Conservation (phyloP, 2,888 invertebrate species). For the Cerastis rubricosa region DNA sequence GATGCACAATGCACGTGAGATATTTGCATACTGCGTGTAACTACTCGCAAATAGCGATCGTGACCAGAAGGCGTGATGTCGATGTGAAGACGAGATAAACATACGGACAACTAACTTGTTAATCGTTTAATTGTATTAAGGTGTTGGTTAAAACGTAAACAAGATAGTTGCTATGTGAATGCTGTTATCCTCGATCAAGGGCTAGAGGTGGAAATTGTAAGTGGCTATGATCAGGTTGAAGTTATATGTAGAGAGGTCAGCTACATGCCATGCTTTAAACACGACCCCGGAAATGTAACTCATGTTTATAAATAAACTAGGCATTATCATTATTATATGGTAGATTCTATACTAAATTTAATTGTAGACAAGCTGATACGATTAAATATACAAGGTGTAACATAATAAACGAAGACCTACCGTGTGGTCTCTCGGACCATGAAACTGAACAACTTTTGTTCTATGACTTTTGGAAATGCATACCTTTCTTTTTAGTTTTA, state of each 20-base stretch:
- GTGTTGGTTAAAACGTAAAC: conserved; percentile 33
- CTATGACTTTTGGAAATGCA: no score
- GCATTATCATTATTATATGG: not conserved
- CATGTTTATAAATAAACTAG: no score
- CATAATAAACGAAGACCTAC: no score
- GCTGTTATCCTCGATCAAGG: conserved; percentile 29
- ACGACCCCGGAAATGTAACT: conserved; percentile 9
- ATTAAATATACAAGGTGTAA: conserved; percentile 8
- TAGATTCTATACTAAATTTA: not conserved
- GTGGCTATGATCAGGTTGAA: not conserved
- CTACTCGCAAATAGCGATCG: conserved; percentile 70
- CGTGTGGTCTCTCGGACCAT: no score
- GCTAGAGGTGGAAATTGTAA: conserved; percentile 10
- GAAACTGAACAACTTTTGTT: no score
- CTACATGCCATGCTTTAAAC: conserved; percentile 6
- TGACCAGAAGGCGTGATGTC: conserved; percentile 70
- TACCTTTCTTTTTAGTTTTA: no score
- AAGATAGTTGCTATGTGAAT: conserved; percentile 38
- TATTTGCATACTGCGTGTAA: conserved; percentile 69
- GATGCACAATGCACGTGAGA: conserved; percentile 64
- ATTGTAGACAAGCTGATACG: not conserved
- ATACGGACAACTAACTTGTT: conserved; percentile 53
- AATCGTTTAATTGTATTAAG: conserved; percentile 51
- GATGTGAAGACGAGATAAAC: conserved; percentile 61
- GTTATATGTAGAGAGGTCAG: conserved; percentile 3